Evolutionary conservation across 2,113 vertebrate genomes (phyloP).

Genomic region (Chamaea fasciata): DNA sequence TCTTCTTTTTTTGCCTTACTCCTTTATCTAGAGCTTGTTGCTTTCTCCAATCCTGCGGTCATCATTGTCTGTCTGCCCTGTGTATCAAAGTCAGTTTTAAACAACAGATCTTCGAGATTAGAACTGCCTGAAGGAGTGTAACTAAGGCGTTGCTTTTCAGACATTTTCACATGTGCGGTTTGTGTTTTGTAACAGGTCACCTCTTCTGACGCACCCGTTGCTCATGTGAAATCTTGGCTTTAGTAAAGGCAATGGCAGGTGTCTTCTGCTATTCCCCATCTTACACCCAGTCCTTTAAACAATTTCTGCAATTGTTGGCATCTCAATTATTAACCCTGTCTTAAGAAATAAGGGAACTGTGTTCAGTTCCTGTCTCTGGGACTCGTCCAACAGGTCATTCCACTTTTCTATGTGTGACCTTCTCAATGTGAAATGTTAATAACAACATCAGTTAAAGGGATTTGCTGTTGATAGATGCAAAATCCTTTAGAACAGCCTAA

Average conservation of each 20-base stretch:
- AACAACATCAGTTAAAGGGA: neutral
- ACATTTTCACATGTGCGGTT: rapidly evolving
- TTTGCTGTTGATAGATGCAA: neutral
- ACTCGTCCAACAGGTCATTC: neutral
- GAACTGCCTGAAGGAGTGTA: neutral
- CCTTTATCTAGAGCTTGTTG: neutral
- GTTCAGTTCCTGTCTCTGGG: neutral
- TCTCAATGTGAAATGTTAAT: neutral
- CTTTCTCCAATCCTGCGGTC: neutral
- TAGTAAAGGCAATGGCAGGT: neutral
- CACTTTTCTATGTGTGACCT: neutral
- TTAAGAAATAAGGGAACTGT: neutral
- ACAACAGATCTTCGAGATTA: neutral
- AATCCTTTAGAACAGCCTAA: neutral
- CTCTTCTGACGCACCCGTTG: neutral
- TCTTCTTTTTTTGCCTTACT: neutral
- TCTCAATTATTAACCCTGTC: neutral
- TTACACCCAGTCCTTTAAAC: neutral
- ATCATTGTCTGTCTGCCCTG: neutral
- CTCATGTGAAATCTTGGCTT: neutral
- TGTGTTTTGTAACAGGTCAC: neutral
- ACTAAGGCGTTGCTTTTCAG: neutral
- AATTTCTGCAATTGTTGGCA: neutral
- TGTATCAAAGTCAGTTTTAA: neutral
- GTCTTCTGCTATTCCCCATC: neutral